These are phyloP conservation scores for Microvelia longipes DNA, from an alignment of 1,140 invertebrate genomes.

Conservation along the genomic window DNA sequence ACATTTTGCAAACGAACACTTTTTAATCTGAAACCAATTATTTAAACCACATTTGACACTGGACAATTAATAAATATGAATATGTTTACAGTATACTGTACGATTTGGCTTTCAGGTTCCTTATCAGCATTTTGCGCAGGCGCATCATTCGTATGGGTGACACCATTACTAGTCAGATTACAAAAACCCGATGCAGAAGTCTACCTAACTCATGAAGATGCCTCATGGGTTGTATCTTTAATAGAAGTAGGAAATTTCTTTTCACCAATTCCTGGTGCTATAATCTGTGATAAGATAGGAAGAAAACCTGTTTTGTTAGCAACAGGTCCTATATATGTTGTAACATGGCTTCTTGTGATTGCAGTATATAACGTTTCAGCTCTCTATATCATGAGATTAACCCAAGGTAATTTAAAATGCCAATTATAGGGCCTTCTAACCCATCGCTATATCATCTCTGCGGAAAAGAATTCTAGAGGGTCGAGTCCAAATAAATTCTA, in stretches of 20 bases:
- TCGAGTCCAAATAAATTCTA: too few species aligned
- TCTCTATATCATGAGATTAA: conserved; percentile 11
- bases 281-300: conserved; percentile 54
- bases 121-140: conserved; percentile 28
- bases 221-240: conserved; percentile 43
- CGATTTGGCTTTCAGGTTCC: conserved; percentile 30
- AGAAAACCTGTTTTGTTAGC: conserved; percentile 50
- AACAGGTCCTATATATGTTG: conserved; percentile 48
- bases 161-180: conserved; percentile 38
- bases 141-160: conserved; percentile 36
- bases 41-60: too few species aligned
- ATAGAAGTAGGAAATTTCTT: conserved; percentile 7
- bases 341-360: conserved; percentile 58
- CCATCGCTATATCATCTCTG: too few species aligned
- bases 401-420: conserved; percentile 45
- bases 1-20: too few species aligned
- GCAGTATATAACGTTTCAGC: conserved; percentile 36
- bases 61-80: too few species aligned
- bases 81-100: too few species aligned
- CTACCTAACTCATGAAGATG: conserved; percentile 37
- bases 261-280: conserved; percentile 30
- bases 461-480: too few species aligned
- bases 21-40: too few species aligned
- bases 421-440: too few species aligned
- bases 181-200: conserved; percentile 32